Percentiles rank a stretch among this genome's conserved stretches.
phyloP scores from a whole-genome alignment of 2,888 invertebrate genomes.

The Lobophora halterata region DNA sequence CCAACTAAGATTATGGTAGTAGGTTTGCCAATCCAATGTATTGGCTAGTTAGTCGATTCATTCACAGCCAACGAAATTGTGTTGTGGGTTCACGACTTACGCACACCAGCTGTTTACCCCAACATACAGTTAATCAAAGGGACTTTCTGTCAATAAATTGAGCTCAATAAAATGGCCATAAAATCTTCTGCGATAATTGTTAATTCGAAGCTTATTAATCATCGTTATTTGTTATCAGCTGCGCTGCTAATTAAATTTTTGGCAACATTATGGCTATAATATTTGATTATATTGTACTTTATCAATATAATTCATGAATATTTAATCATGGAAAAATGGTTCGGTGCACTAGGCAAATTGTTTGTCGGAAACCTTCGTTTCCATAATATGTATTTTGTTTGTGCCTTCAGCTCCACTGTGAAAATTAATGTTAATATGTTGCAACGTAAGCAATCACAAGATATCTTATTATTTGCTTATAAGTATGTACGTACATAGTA shows the following conservation, averaged over 20 bases:
- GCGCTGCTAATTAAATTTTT: constrained; percentile 17
- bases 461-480: no score
- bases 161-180: constrained; percentile 8
- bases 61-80: no score
- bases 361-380: no score
- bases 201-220: constrained; percentile 14
- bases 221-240: constrained; percentile 8
- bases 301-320: constrained; percentile 4
- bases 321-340: constrained; percentile 14
- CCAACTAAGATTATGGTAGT: no score
- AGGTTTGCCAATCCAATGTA: no score
- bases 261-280: constrained; percentile 12
- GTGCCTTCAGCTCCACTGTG: no score
- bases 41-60: no score
- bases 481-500: no score
- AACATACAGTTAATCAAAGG: constrained; percentile 17
- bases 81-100: background rate
- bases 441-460: no score
- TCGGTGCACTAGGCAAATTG: constrained; percentile 1
- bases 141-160: constrained; percentile 17
- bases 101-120: background rate
- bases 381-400: no score
- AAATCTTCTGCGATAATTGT: constrained; percentile 15
- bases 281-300: constrained; percentile 18
- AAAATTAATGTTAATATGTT: no score